These are phyloP conservation scores for Amblyjoppa fuscipennis DNA, from an alignment of 2,888 invertebrate genomes.

Conservation along the genomic window DNA sequence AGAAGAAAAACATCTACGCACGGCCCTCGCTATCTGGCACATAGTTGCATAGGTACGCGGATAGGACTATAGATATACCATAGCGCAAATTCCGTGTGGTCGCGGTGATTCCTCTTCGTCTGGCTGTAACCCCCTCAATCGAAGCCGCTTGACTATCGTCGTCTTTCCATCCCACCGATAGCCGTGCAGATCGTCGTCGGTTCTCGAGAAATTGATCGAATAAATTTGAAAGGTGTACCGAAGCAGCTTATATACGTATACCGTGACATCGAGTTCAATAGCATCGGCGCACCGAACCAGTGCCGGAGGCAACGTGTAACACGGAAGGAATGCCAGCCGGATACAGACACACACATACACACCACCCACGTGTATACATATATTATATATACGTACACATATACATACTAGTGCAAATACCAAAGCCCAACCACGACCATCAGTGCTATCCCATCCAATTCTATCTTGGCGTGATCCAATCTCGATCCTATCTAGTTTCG, in stretches of 20 bases:
- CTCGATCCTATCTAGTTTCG: constrained; percentile 73
- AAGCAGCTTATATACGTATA: constrained; percentile 62
- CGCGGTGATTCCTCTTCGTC: constrained; percentile 51
- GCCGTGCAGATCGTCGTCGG: constrained; percentile 30
- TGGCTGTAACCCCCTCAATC: constrained; percentile 44
- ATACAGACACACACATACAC: constrained; percentile 49
- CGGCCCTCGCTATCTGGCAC: background rate
- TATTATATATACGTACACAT: constrained; percentile 34
- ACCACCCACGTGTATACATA: constrained; percentile 9
- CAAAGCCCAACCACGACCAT: constrained; percentile 55
- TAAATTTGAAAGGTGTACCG: constrained; percentile 74
- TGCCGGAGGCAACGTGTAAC: background rate
- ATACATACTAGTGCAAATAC: constrained; percentile 41
- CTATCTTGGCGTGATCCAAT: constrained; percentile 78
- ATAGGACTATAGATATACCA: background rate
- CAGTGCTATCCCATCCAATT: constrained; percentile 75
- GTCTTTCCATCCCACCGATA: constrained; percentile 31
- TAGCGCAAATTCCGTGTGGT: constrained; percentile 36
- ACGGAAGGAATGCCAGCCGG: constrained; percentile 3
- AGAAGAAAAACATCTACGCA: background rate
- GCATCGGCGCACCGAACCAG: constrained; percentile 44
- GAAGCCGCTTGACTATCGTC: constrained; percentile 47
- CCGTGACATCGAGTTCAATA: constrained; percentile 62
- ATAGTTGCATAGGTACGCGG: background rate
- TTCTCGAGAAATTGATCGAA: constrained; percentile 75